Evolutionary conservation across 2,888 invertebrate species (phyloP).

Genomic region (Cheilosia scutellata): DNA sequence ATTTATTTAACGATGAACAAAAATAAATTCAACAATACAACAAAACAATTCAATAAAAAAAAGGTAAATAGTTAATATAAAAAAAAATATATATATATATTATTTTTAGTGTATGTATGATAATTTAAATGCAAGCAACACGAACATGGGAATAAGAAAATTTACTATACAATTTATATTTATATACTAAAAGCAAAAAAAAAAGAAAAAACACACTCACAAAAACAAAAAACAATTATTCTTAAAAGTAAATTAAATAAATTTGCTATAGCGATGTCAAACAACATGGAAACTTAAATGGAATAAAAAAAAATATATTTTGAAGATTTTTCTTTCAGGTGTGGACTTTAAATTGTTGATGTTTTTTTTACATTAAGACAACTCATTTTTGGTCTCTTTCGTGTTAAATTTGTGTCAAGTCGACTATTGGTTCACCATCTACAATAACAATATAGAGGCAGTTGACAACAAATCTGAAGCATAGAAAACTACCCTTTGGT

Average conservation of each 20-base stretch:
- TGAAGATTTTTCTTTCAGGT: not conserved
- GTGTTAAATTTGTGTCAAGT: too few relatives aligned
- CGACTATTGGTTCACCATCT: too few relatives aligned
- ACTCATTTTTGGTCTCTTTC: too few relatives aligned
- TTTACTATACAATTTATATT: slow-evolving; percentile 76
- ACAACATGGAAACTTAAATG: slow-evolving; percentile 52
- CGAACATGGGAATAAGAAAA: slow-evolving; percentile 67
- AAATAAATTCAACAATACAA: slow-evolving; percentile 9
- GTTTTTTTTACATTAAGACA: too few relatives aligned
- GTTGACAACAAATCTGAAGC: too few relatives aligned
- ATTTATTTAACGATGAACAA: slow-evolving; percentile 60
- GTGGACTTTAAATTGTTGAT: not conserved
- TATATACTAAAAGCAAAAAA: slow-evolving; percentile 47
- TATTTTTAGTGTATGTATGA: slow-evolving; percentile 57
- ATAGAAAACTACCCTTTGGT: too few relatives aligned
- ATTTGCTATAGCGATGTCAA: slow-evolving; percentile 21
- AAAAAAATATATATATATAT: slow-evolving; percentile 21
- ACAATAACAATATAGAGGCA: too few relatives aligned
- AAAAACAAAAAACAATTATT: slow-evolving; percentile 16
- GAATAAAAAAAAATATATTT: not conserved
- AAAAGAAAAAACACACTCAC: slow-evolving; percentile 10
- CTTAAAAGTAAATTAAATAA: slow-evolving; percentile 29
- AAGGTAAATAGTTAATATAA: slow-evolving; percentile 59
- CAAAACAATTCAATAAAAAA: slow-evolving; percentile 35
- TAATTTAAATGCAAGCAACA: slow-evolving; percentile 49